Evolutionary conservation across 2,888 invertebrate genomes (phyloP).

Genomic region (Danaus chrysippus): DNA sequence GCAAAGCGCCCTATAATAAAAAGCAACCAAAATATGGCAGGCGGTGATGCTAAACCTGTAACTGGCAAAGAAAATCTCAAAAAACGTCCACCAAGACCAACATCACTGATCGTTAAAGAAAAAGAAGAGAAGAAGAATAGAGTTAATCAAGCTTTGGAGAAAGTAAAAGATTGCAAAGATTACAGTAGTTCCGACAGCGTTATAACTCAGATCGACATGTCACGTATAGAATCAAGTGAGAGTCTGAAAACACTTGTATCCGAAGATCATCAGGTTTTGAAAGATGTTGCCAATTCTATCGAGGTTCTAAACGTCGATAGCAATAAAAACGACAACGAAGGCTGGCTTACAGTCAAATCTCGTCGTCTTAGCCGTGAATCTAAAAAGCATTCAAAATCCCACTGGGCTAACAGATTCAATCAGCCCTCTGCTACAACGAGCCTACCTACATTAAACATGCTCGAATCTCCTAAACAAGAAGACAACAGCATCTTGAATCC

Average conservation of each 20-base stretch:
- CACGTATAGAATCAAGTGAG: constrained; percentile 71
- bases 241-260: constrained; percentile 72
- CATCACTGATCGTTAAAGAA: constrained; percentile 57
- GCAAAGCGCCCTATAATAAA: constrained; percentile 42
- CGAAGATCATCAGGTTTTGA: constrained; percentile 51
- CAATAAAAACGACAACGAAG: constrained; percentile 79
- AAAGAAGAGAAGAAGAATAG: constrained; percentile 54
- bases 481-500: constrained; percentile 45
- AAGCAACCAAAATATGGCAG: constrained; percentile 45
- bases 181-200: constrained; percentile 80
- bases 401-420: constrained; percentile 87
- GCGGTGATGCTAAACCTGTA: constrained; percentile 55
- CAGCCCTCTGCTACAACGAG: constrained; percentile 91
- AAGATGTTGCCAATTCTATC: constrained; percentile 61
- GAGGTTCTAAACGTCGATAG: constrained; percentile 72
- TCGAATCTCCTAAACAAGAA: constrained; percentile 72
- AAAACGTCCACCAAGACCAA: constrained; percentile 55
- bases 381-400: constrained; percentile 81
- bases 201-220: constrained; percentile 66
- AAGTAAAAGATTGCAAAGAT: constrained; percentile 59
- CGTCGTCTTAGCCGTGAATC: constrained; percentile 80
- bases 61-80: constrained; percentile 51
- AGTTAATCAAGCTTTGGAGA: constrained; percentile 45
- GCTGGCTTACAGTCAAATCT: constrained; percentile 94
- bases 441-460: constrained; percentile 84